Evolutionary conservation across 2,113 vertebrate species (phyloP).

Genomic region (Pachyramphus minor): DNA sequence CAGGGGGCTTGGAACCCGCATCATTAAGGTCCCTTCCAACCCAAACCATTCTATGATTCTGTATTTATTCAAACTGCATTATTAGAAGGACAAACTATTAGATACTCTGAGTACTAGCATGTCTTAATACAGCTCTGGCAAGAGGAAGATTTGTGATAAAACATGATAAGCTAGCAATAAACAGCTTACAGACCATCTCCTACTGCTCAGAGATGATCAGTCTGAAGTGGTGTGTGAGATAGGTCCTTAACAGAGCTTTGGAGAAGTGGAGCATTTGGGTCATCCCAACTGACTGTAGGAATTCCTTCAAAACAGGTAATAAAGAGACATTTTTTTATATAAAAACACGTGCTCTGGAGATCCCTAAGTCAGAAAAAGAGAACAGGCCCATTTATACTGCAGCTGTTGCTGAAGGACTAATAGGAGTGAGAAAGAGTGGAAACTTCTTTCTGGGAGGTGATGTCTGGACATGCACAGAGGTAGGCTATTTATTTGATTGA

Average conservation of each 20-base stretch:
- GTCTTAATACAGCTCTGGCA: background rate
- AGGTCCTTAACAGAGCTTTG: background rate
- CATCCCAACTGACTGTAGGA: background rate
- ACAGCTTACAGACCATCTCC: background rate
- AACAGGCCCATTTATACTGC: background rate
- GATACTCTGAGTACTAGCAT: background rate
- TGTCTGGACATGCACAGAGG: background rate
- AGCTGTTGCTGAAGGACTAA: background rate
- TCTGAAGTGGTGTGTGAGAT: background rate
- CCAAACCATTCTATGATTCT: background rate
- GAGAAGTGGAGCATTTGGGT: background rate
- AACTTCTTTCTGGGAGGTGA: background rate
- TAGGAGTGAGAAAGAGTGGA: background rate
- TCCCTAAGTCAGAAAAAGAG: background rate
- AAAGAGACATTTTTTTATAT: background rate
- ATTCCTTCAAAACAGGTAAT: background rate
- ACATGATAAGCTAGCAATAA: background rate
- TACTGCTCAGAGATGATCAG: background rate
- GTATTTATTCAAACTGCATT: background rate
- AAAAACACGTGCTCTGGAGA: background rate
- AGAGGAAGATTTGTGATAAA: background rate
- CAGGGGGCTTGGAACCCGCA: background rate
- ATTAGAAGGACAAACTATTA: background rate
- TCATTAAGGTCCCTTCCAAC: background rate
- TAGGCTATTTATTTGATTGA: background rate